phyloP scores from a whole-genome alignment of 2,113 vertebrate genomes.

The Excalfactoria chinensis region DNA sequence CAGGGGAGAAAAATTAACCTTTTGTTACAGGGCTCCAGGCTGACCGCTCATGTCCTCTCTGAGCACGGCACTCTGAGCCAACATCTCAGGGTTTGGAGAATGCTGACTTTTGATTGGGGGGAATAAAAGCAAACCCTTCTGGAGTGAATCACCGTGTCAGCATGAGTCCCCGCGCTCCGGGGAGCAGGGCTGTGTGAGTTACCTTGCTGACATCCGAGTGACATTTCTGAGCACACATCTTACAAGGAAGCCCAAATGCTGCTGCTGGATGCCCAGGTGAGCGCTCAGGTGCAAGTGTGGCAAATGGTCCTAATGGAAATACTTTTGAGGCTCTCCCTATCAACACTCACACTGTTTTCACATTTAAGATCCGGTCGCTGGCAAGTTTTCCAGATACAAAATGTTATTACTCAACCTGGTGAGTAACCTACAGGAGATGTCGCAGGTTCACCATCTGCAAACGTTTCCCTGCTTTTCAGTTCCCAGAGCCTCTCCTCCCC shows the following conservation, averaged over 20 bases:
- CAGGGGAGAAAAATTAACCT: conserved; percentile 71
- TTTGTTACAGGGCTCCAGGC: conserved; percentile 17
- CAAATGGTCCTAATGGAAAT: not conserved
- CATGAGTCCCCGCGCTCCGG: not conserved
- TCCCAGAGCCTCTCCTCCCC: not conserved
- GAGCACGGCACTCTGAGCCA: not conserved
- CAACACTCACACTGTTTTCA: not conserved
- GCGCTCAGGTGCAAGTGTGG: rapidly evolving
- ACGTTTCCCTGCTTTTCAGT: not conserved
- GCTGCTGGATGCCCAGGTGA: rapidly evolving
- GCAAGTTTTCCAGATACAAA: not conserved
- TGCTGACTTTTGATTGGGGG: not conserved
- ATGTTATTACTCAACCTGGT: not conserved
- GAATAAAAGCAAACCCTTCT: not conserved
- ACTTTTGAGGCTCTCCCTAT: not conserved
- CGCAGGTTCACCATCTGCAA: not conserved
- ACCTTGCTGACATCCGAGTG: not conserved
- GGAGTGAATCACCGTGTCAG: not conserved
- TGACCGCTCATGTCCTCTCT: not conserved
- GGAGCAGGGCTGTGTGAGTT: not conserved
- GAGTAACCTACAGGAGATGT: not conserved
- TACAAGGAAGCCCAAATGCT: not conserved
- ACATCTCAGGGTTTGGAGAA: rapidly evolving
- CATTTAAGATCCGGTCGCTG: not conserved
- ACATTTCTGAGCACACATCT: not conserved